Percentiles rank a stretch among this genome's conserved stretches.
Evolutionary conservation across 2,888 invertebrate genomes (phyloP).

Genomic region (Xestoiulus laeticollis): DNA sequence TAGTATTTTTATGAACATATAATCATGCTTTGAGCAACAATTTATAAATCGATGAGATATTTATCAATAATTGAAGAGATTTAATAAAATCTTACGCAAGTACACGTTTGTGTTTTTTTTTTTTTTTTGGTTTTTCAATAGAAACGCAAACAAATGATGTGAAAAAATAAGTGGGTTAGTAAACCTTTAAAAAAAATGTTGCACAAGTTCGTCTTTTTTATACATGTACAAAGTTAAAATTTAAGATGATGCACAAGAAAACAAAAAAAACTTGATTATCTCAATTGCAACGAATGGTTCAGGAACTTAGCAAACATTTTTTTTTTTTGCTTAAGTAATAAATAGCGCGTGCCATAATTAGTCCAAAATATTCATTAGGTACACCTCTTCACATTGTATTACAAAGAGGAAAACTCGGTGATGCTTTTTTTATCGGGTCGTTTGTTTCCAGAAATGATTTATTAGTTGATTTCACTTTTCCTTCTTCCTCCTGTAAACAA

Average conservation of each 20-base stretch:
- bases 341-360: neutral
- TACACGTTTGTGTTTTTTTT: neutral
- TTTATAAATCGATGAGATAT: no score
- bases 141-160: neutral
- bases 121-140: no score
- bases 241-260: neutral
- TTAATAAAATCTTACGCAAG: no score
- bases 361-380: neutral
- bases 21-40: no score
- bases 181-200: neutral
- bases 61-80: no score
- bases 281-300: neutral
- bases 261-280: neutral
- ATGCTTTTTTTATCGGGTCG: neutral
- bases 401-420: neutral
- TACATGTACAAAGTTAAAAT: neutral
- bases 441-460: neutral
- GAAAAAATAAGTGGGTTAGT: neutral
- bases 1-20: no score
- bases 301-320: neutral
- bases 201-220: slow-evolving; percentile 2
- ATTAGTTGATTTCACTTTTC: neutral
- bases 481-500: neutral
- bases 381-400: neutral
- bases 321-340: neutral